Evolutionary conservation across 2,113 vertebrate species (phyloP).

Genomic region (Jacana jacana): DNA sequence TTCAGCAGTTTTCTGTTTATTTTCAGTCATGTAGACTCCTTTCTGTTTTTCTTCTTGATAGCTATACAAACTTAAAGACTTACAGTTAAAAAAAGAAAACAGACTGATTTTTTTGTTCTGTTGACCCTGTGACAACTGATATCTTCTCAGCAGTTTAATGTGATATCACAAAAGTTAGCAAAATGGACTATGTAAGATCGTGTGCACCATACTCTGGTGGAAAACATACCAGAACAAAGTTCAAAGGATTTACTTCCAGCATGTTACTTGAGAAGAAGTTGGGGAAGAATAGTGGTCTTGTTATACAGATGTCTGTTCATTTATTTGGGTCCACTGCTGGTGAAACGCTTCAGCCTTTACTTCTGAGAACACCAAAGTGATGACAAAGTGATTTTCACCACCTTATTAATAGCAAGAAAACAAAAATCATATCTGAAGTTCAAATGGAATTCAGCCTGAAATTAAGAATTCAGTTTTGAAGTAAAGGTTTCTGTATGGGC

Average conservation of each 20-base stretch:
- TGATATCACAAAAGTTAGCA: background rate
- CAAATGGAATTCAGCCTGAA: background rate
- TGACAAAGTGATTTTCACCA: background rate
- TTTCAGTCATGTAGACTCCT: background rate
- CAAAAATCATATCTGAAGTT: background rate
- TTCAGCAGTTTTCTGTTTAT: background rate
- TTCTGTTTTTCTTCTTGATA: constrained; percentile 22
- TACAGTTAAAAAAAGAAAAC: background rate
- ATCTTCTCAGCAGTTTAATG: background rate
- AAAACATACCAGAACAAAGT: background rate
- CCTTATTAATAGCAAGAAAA: background rate
- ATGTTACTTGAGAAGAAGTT: background rate
- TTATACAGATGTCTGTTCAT: background rate
- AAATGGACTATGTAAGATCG: background rate
- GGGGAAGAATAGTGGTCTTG: background rate
- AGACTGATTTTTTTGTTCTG: background rate
- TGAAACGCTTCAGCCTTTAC: background rate
- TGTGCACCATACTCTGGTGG: background rate
- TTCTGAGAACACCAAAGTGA: background rate
- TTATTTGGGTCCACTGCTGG: background rate
- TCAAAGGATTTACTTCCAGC: background rate
- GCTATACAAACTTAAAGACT: background rate
- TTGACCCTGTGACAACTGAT: background rate
- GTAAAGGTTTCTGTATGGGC: background rate
- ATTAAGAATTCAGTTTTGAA: background rate